Conservation (phyloP, 2,797 vertebrate genomes). For the Sardinella longiceps region DNA sequence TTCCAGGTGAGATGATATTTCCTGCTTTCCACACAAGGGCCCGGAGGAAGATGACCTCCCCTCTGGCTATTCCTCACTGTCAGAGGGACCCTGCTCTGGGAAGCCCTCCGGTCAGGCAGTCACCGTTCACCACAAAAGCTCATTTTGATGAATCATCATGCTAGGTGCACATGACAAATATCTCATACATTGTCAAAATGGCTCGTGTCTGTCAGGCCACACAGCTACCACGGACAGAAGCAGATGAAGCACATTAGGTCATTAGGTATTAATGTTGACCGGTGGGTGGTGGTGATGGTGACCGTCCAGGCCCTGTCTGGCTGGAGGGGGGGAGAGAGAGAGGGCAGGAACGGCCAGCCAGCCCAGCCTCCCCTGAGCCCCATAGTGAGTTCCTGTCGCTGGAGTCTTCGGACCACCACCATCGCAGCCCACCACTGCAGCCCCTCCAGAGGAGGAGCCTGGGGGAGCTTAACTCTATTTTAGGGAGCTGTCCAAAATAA, state of each 20-base stretch:
- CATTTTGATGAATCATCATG: slow-evolving; percentile 1
- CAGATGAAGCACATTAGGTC: neutral
- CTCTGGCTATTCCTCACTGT: slow-evolving; percentile 36
- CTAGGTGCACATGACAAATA: neutral
- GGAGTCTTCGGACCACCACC: slow-evolving; percentile 43
- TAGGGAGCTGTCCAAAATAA: slow-evolving; percentile 67
- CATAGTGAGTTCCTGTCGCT: slow-evolving; percentile 40
- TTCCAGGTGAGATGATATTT: slow-evolving; percentile 44
- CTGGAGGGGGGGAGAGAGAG: slow-evolving; percentile 36
- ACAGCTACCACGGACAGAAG: neutral
- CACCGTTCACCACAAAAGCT: neutral
- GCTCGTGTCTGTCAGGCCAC: neutral
- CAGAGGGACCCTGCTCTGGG: neutral
- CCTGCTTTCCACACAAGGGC: slow-evolving; percentile 23
- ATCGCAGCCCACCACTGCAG: slow-evolving; percentile 42
- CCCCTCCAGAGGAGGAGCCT: slow-evolving; percentile 36
- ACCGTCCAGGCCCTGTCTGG: neutral
- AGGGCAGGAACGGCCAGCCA: slow-evolving; percentile 18
- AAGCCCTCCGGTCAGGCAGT: slow-evolving; percentile 1
- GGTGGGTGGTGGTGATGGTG: neutral
- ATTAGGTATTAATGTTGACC: neutral
- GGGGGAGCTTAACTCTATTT: slow-evolving; percentile 60
- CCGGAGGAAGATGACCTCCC: slow-evolving; percentile 36
- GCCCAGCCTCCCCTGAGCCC: slow-evolving; percentile 45
- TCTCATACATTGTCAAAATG: neutral